Base-by-base conservation (phyloP, 2,113 vertebrate genomes). In the Semicossyphus pulcher region DNA sequence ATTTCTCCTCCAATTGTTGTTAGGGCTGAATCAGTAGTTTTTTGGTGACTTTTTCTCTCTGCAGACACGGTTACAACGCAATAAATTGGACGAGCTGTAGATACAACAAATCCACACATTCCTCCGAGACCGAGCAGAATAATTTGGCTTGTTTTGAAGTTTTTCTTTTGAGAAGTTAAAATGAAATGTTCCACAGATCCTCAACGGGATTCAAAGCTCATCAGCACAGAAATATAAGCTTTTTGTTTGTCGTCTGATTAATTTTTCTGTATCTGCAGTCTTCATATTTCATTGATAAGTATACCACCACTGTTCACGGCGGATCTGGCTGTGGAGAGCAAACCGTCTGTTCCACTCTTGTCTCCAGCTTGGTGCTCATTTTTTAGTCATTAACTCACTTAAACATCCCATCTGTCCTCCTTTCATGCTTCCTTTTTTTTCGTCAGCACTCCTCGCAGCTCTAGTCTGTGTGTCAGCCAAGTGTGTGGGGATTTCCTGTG, bases 371-470 rank as follows among this genome's bases (percentile, higher is more conserved):
- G 71, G 71, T 53, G 59, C 58, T 87, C 79, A 79, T 85, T 83
- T 88, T 89, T 85, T 84, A 67, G 56, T 87, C 88, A 88, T 91
- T 89, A 90, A 84, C 80, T 88, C 84, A 80, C 57, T 52, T 86
- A 81, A 90, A 86, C 84, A 66, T 87, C 78, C 89, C 90, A 91
- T 91, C 89, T 92, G 89, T 87, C 75, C 83, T 83, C 31, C 48
- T 52, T 83, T 67, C 64, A 72, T n/a, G 26, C 82, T 79, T 85
- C 41, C 42, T 76, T 79, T 82, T 59, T 23, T 79, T 82, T 59
- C 23, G 23, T 78, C 72, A 76, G 83, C 39, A 39, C 26, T 67
- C 18, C 66, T 72, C 23, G 52, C 67, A 66, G 74, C 57, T 75
- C 32, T 39, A 56, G 32, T 76, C 57, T 78, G 66, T 72, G 80